A percentile compares a stretch with the other conserved stretches of the same genome.
Evolutionary conservation across 2,888 invertebrate species (phyloP).

Genomic region (Sclerodermus sp.): DNA sequence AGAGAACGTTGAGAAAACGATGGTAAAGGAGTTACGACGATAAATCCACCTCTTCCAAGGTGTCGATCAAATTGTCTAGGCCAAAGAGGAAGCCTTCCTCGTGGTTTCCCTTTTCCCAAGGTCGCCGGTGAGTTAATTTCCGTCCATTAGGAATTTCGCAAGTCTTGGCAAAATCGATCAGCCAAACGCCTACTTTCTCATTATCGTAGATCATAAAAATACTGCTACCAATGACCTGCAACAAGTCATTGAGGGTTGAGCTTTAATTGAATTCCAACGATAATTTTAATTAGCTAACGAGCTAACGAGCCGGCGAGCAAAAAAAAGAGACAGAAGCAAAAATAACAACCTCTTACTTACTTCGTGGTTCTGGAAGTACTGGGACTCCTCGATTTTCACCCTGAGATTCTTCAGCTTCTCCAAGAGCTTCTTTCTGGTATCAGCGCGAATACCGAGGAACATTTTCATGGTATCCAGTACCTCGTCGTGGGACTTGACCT

Average conservation of each 20-base stretch:
- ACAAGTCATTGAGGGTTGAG: too few species aligned
- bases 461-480: slow-evolving; percentile 73
- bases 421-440: slow-evolving; percentile 70
- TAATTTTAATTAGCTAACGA: not conserved
- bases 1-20: too few species aligned
- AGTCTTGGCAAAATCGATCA: slow-evolving; percentile 97
- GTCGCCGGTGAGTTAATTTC: slow-evolving; percentile 74
- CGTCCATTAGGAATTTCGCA: slow-evolving; percentile 71
- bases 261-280: too few species aligned
- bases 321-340: too few species aligned
- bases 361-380: slow-evolving; percentile 85
- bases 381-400: slow-evolving; percentile 77
- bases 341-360: slow-evolving; percentile 52
- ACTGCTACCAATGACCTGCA: slow-evolving; percentile 83
- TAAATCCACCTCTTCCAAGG: slow-evolving; percentile 59
- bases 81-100: slow-evolving; percentile 95
- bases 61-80: slow-evolving; percentile 86
- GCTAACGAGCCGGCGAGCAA: too few species aligned
- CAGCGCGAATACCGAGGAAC: slow-evolving; percentile 71
- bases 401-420: slow-evolving; percentile 77
- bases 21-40: not conserved
- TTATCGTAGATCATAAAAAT: slow-evolving; percentile 92
- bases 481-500: slow-evolving; percentile 76
- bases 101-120: slow-evolving; percentile 92
- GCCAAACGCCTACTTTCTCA: slow-evolving; percentile 86